A percentile compares a stretch with the other conserved stretches of the same genome.
phyloP scores from a whole-genome alignment of 2,888 invertebrate species.

The Pristionchus mayeri region DNA sequence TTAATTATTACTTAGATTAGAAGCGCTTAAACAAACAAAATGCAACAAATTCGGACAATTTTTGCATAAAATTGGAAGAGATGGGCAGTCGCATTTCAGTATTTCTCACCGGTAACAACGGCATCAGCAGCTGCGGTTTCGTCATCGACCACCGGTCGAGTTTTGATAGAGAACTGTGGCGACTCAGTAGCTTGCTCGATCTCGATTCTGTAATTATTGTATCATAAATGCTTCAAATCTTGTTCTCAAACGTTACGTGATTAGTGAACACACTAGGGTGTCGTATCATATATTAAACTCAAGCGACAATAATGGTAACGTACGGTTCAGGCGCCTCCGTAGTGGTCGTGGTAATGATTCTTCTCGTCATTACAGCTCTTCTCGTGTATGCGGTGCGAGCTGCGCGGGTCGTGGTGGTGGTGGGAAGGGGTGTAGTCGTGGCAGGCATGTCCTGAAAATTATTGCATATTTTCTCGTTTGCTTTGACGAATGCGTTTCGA shows the following conservation, averaged over 20 bases:
- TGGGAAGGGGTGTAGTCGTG: neutral
- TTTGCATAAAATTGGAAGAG: neutral
- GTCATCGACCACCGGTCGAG: constrained; percentile 21
- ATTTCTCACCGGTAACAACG: neutral
- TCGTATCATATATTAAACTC: neutral
- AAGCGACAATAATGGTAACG: neutral
- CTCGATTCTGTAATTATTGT: neutral
- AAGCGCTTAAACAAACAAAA: neutral
- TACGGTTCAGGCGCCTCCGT: constrained; percentile 20
- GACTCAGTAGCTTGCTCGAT: neutral
- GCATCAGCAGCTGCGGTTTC: neutral
- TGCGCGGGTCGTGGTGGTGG: constrained; percentile 3
- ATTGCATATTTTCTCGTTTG: too few relatives aligned
- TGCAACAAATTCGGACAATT: neutral
- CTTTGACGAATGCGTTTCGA: too few relatives aligned
- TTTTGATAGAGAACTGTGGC: constrained; percentile 13
- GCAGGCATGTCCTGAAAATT: neutral
- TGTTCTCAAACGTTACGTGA: neutral
- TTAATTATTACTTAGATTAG: too few relatives aligned
- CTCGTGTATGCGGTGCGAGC: neutral
- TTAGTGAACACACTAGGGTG: neutral
- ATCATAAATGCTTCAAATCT: too few relatives aligned
- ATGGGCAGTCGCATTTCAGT: neutral
- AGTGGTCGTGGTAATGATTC: neutral
- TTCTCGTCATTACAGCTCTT: constrained; percentile 10